phyloP scores from a whole-genome alignment of 2,888 invertebrate genomes.

The Brachylomia viminalis region DNA sequence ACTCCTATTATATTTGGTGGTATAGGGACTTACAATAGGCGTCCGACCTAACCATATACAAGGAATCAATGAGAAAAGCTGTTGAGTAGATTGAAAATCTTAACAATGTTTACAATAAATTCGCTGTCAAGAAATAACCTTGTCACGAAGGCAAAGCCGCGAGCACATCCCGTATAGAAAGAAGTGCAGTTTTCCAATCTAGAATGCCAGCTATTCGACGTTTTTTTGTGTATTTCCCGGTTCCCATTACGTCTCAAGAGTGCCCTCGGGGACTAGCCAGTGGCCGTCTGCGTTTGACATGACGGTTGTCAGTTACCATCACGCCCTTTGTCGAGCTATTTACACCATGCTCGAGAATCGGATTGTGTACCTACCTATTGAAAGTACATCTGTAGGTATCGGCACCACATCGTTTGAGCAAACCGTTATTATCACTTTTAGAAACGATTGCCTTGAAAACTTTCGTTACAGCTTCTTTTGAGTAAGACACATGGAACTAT shows the following conservation, averaged over 20 bases:
- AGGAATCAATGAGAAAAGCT: background rate
- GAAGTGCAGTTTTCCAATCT: background rate
- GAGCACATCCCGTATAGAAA: no score
- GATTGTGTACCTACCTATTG: background rate
- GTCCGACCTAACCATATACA: no score
- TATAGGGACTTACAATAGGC: no score
- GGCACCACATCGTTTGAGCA: background rate
- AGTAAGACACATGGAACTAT: background rate
- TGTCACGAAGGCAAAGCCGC: background rate
- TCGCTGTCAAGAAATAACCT: background rate
- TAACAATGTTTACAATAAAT: background rate
- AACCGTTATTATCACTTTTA: background rate
- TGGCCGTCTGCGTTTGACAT: slow-evolving; percentile 39
- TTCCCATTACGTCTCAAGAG: slow-evolving; percentile 40
- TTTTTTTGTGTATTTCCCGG: background rate
- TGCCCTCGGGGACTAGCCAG: slow-evolving; percentile 28
- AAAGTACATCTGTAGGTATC: background rate
- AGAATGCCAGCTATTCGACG: background rate
- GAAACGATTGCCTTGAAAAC: background rate
- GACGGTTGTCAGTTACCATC: slow-evolving; percentile 10
- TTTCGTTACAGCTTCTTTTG: background rate
- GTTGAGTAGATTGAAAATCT: background rate
- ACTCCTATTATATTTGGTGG: no score
- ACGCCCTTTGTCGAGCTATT: background rate
- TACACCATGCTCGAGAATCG: background rate